Evolutionary conservation across 2,888 invertebrate genomes (phyloP), one percentile per base, ranked within the genome.

Genomic region (Chaetogeoica ovagalla): DNA sequence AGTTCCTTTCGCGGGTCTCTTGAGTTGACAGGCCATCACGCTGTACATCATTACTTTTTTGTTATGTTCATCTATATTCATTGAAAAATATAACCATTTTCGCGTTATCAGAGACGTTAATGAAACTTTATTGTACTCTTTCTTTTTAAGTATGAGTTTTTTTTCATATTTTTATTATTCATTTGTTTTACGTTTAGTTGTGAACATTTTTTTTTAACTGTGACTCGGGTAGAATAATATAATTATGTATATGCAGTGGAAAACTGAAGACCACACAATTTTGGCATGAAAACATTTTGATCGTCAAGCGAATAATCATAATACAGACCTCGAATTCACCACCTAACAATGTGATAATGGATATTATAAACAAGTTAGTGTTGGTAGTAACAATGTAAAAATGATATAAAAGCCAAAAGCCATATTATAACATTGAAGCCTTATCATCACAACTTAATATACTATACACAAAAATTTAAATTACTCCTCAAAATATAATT

Each of bases 11-110:
- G 62, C 7, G 6, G 39, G 62, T 62, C 60, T 69, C 69, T 19
- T 30, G 60, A 59, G 69, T 70, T 62, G 76, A 76, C 76, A 76
- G 76, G 19, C 66, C 39, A n/a, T 76, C 69, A 57, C n/a, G 37
- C 62, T 63, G 60, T 37, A 59, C 59, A 59, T 81, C 37, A 66
- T 21, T 66, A n/a, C n/a, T 57, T 66, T 48, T 21, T 66, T 55
- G 19, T 48, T n/a, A 63, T 11, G 59, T n/a, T 81, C 66, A 60
- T 74, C 68, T 60, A 66, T 66, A 72, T 72, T 68, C 55, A 77
- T 77, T 37, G 68, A 70, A 60, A 65, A 68, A 71, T 55, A 65
- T 37, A 74, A 74, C 37, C 23, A 19, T 52, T 30, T 62, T 72
- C 19, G 43, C 43, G 13, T 43, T 48, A 48, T 60, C 43, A 60